Percentiles rank a stretch among this genome's conserved stretches.
phyloP scores from a whole-genome alignment of 2,113 vertebrate species.

The Macaca nemestrina region DNA sequence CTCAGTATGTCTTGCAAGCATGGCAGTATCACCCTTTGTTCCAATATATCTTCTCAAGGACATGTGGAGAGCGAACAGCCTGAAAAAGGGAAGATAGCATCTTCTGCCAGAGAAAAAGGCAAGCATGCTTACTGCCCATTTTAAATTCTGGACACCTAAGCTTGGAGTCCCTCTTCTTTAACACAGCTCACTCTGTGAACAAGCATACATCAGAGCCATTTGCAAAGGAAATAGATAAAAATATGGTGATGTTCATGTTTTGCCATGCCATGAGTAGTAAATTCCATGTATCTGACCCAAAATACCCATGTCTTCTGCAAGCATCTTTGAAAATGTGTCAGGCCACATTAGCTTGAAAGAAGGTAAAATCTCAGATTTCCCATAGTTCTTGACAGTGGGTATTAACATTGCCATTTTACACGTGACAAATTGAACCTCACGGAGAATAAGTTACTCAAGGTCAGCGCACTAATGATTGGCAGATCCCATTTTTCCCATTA shows the following conservation, averaged over 20 bases:
- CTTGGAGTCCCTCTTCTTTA: not conserved
- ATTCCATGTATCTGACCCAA: not conserved
- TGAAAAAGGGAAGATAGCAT: not conserved
- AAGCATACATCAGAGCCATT: not conserved
- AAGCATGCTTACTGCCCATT: not conserved
- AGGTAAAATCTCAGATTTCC: not conserved
- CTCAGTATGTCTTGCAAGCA: not conserved
- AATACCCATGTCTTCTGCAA: not conserved
- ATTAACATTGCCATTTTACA: not conserved
- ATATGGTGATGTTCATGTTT: not conserved
- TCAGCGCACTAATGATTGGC: not conserved
- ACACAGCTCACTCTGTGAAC: not conserved
- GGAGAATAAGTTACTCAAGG: not conserved
- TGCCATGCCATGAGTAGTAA: not conserved
- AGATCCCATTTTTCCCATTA: not conserved
- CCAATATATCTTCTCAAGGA: not conserved
- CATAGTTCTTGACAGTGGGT: not conserved
- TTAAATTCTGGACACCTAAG: not conserved
- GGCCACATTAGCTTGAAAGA: not conserved
- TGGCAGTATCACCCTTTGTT: not conserved
- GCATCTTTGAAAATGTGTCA: constrained; percentile 15
- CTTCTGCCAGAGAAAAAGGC: not conserved
- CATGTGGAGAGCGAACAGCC: not conserved
- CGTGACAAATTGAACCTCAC: not conserved
- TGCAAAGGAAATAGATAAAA: not conserved